Conservation (phyloP, 2,113 vertebrate genomes). For the Anolis carolinensis region DNA sequence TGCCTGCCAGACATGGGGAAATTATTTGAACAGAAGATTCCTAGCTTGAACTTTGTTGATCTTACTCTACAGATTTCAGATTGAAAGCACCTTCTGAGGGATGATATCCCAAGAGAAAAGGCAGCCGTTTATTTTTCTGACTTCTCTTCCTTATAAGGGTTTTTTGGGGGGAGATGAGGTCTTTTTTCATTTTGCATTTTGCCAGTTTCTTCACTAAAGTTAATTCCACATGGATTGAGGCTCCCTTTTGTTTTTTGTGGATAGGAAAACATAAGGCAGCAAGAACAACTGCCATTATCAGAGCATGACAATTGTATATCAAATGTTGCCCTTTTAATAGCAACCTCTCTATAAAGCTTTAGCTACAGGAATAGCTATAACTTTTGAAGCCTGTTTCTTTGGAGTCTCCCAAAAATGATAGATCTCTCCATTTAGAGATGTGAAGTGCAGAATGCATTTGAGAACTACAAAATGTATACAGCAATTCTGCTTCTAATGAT, state of each 20-base stretch:
- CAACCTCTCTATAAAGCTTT: constrained; percentile 50
- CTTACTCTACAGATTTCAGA: background rate
- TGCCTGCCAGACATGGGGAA: no score
- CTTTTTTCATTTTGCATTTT: background rate
- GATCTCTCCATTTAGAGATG: constrained; percentile 45
- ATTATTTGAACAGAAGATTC: no score
- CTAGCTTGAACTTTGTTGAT: background rate
- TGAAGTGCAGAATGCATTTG: constrained; percentile 64
- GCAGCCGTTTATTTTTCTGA: background rate
- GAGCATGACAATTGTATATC: constrained; percentile 49
- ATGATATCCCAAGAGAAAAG: background rate
- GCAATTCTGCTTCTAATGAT: constrained; percentile 73
- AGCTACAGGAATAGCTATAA: constrained; percentile 51
- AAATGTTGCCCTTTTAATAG: constrained; percentile 51
- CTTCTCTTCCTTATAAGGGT: background rate
- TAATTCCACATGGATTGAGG: constrained; percentile 40
- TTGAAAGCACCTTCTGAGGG: background rate
- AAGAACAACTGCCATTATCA: constrained; percentile 53
- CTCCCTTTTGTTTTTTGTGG: constrained; percentile 39
- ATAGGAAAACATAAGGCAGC: constrained; percentile 45
- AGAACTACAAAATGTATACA: constrained; percentile 63
- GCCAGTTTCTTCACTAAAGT: background rate
- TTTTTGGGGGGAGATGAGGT: background rate
- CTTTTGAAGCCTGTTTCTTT: constrained; percentile 54
- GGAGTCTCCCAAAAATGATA: constrained; percentile 50